A percentile compares a stretch with the other conserved stretches of the same genome.
These are phyloP conservation scores for Chloroceryle aenea DNA, from an alignment of 2,113 vertebrate species.

Conservation along the genomic window DNA sequence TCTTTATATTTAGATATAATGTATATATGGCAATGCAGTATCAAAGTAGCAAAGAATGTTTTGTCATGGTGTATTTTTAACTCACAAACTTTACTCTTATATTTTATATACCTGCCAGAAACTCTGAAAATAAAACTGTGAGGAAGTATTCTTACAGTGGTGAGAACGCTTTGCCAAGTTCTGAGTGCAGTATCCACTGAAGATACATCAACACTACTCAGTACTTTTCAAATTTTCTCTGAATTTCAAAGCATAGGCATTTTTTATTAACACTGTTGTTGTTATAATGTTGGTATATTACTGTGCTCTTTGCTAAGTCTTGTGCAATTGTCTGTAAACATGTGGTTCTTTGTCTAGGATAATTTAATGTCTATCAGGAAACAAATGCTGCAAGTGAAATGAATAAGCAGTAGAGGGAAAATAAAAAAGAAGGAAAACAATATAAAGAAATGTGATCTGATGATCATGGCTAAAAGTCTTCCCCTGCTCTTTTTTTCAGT, in stretches of 20 bases:
- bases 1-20: neutral
- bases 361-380: neutral
- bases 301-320: neutral
- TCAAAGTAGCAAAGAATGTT: neutral
- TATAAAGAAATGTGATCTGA: neutral
- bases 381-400: neutral
- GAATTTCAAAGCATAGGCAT: neutral
- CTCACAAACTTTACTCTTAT: neutral
- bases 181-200: neutral
- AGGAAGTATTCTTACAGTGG: neutral
- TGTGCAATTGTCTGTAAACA: neutral
- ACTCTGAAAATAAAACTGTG: neutral
- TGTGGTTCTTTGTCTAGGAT: neutral
- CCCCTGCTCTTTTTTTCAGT: accelerated
- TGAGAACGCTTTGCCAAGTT: neutral
- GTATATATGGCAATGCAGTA: neutral
- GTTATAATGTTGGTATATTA: neutral
- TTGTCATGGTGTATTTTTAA: neutral
- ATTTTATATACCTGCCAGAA: neutral
- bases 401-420: neutral
- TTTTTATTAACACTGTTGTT: neutral
- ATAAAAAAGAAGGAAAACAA: neutral
- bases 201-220: neutral
- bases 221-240: neutral
- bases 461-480: neutral